Percentiles rank a stretch among this genome's conserved stretches.
Conservation (phyloP, 2,113 vertebrate species). For the Eupsittula cactorum region DNA sequence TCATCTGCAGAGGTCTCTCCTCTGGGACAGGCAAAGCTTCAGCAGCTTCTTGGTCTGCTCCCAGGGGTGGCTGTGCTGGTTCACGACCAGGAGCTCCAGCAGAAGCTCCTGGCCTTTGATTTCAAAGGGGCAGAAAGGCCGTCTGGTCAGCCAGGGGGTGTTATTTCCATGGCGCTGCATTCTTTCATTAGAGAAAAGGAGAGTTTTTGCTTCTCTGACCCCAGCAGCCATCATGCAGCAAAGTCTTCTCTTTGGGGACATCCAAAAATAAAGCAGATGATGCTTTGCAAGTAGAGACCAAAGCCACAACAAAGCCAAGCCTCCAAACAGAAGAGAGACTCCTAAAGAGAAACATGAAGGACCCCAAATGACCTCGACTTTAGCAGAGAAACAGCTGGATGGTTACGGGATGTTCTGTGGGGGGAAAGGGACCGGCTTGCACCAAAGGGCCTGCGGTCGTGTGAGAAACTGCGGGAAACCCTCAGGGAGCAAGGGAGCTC, state of each 20-base stretch:
- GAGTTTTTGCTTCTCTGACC: background rate
- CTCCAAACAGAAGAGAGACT: background rate
- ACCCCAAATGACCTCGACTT: background rate
- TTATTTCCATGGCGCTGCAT: background rate
- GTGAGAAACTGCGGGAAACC: background rate
- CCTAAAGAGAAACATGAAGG: background rate
- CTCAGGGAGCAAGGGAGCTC: rapidly evolving
- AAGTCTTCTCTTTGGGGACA: background rate
- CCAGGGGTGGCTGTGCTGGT: background rate
- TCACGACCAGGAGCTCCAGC: background rate
- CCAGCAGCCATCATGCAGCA: rapidly evolving
- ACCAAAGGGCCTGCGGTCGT: background rate
- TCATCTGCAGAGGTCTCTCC: background rate
- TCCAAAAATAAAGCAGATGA: background rate
- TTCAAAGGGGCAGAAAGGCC: background rate
- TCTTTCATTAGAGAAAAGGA: background rate
- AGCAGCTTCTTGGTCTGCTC: background rate
- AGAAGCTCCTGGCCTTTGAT: background rate
- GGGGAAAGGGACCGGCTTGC: background rate
- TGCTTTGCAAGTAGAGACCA: background rate
- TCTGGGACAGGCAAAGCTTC: background rate
- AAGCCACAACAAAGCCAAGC: background rate
- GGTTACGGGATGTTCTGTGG: background rate
- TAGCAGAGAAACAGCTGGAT: background rate
- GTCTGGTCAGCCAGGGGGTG: background rate